Conservation (phyloP, 2,113 vertebrate species). For the Oryzias javanicus region DNA sequence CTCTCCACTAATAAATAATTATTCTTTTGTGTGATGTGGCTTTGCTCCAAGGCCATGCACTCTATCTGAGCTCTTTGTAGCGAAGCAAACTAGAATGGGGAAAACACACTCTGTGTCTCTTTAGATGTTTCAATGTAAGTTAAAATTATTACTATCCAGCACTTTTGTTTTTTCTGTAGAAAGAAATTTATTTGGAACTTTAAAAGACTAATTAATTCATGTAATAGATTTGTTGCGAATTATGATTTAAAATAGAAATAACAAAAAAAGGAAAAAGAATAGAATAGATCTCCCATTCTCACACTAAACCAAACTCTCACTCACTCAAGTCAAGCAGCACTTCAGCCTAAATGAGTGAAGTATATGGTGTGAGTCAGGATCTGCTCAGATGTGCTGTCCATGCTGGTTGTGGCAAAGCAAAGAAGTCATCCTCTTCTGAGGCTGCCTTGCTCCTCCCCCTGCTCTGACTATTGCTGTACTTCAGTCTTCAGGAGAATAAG, state of each 20-base stretch:
- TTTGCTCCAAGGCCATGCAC: conserved; percentile 43
- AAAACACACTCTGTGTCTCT: conserved; percentile 4
- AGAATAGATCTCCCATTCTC: neutral
- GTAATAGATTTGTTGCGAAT: too few relatives aligned
- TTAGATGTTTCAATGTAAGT: conserved; percentile 16
- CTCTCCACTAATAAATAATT: conserved; percentile 59
- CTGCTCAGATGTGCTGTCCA: conserved; percentile 47
- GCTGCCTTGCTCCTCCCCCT: conserved; percentile 85
- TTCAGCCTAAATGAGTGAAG: conserved; percentile 30
- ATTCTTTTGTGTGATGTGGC: conserved; percentile 60
- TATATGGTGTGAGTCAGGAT: conserved; percentile 53
- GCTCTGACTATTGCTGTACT: conserved; percentile 81
- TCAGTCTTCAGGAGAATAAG: conserved; percentile 83
- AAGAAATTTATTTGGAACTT: too few relatives aligned
- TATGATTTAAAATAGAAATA: too few relatives aligned
- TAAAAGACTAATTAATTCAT: too few relatives aligned
- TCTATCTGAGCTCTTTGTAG: conserved; percentile 33
- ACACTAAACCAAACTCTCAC: neutral
- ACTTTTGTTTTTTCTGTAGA: neutral
- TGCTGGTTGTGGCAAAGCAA: conserved; percentile 68
- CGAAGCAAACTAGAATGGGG: conserved; percentile 30
- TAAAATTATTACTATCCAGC: neutral
- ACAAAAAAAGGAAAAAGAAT: too few relatives aligned
- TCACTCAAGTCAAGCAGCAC: conserved; percentile 15
- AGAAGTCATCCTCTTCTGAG: conserved; percentile 72